phyloP scores from a whole-genome alignment of 2,113 vertebrate species.

The Hoplias malabaricus region DNA sequence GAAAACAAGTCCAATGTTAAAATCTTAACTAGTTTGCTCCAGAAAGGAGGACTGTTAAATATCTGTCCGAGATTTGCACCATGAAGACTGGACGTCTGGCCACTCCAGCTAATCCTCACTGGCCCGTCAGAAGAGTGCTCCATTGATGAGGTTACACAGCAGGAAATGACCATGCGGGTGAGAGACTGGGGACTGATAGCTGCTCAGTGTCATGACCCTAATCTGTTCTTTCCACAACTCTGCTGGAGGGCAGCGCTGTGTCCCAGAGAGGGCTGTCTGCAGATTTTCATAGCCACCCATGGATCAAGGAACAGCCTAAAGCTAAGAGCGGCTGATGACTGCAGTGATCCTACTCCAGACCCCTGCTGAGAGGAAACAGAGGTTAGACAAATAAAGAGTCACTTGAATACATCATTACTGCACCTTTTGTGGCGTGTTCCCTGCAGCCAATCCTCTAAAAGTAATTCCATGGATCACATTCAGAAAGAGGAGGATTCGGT shows the following conservation, averaged over 20 bases:
- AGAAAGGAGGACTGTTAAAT: too few species aligned
- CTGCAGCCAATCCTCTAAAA: neutral
- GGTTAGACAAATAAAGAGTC: neutral
- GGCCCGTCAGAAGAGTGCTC: neutral
- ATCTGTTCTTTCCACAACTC: slow-evolving; percentile 3
- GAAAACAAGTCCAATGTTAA: too few species aligned
- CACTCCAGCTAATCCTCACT: slow-evolving; percentile 1
- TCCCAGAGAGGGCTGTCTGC: neutral
- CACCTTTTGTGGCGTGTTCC: neutral
- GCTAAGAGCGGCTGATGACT: neutral
- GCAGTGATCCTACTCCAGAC: neutral
- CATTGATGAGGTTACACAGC: slow-evolving; percentile 16
- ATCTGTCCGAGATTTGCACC: too few species aligned
- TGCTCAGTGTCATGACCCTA: neutral
- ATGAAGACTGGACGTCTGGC: too few species aligned
- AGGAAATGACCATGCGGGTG: slow-evolving; percentile 5
- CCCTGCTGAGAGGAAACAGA: neutral
- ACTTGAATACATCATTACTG: neutral
- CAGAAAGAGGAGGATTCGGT: neutral
- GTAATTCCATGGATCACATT: neutral
- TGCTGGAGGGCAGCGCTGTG: neutral
- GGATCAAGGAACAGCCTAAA: neutral
- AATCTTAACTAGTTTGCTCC: too few species aligned
- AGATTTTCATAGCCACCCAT: neutral
- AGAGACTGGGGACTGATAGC: neutral